These are phyloP conservation scores for Molossus alvarezi DNA, from an alignment of 2,797 vertebrate genomes.

Conservation along the genomic window DNA sequence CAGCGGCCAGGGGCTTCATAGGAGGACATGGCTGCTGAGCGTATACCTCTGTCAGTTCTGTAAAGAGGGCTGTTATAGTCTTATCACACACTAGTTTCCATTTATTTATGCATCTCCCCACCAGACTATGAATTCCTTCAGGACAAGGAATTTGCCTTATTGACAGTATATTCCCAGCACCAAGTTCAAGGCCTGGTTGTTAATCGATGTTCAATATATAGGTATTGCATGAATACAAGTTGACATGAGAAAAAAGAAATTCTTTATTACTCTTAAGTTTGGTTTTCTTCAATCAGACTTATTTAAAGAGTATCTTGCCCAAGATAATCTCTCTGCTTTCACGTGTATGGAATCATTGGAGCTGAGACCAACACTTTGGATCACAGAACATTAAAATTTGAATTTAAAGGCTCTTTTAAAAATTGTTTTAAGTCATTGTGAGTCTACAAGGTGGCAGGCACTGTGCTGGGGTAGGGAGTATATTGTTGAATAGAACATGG, in stretches of 20 bases:
- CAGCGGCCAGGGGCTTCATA: neutral
- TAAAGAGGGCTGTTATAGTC: neutral
- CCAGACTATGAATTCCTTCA: neutral
- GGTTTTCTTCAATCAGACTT: constrained; percentile 16
- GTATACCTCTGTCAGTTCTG: neutral
- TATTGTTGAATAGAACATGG: neutral
- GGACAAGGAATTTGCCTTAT: neutral
- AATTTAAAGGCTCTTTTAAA: constrained; percentile 21
- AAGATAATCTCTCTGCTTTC: constrained; percentile 37
- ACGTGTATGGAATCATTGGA: constrained; percentile 1
- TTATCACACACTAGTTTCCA: neutral
- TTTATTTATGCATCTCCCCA: constrained; percentile 24
- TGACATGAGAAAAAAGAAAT: neutral
- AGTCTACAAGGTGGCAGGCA: neutral
- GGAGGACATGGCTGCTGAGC: neutral
- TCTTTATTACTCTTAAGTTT: neutral
- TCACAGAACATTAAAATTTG: constrained; percentile 59
- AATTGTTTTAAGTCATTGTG: neutral
- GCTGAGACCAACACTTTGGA: constrained; percentile 33
- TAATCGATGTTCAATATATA: constrained; percentile 16
- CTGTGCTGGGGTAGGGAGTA: neutral
- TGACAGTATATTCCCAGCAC: neutral
- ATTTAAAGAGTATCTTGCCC: constrained; percentile 58
- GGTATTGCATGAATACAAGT: neutral
- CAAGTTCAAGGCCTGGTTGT: constrained; percentile 52